These are phyloP conservation scores for Polypterus senegalus DNA, from an alignment of 2,113 vertebrate species.

Conservation along the genomic window DNA sequence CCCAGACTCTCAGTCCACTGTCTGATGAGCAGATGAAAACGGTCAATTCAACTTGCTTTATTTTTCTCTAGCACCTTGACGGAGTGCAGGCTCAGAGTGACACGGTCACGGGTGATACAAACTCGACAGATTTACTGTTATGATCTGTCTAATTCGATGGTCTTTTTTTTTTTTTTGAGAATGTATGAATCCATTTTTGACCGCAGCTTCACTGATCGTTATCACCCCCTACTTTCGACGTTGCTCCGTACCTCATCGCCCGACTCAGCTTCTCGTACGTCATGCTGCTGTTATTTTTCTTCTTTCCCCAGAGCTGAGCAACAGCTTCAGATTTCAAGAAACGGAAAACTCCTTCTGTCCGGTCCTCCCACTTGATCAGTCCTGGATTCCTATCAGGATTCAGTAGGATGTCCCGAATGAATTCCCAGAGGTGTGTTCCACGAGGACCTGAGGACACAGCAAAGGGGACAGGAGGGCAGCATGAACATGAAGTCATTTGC, in stretches of 20 bases:
- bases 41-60: no score
- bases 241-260: constrained; percentile 75
- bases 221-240: not conserved
- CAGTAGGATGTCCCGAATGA: constrained; percentile 90
- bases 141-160: no score
- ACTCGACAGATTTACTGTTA: no score
- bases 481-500: not conserved
- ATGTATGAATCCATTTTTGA: no score
- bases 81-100: no score
- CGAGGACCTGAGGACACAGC: constrained; percentile 56
- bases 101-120: no score
- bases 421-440: constrained; percentile 93
- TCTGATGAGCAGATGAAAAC: no score
- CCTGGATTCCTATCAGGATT: constrained; percentile 88
- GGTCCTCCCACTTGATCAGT: constrained; percentile 94
- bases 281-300: constrained; percentile 98
- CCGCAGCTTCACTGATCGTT: no score
- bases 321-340: constrained; percentile 95
- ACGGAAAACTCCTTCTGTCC: constrained; percentile 82
- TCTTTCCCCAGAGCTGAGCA: constrained; percentile 94
- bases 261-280: constrained; percentile 96
- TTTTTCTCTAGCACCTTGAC: no score
- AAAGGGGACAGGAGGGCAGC: constrained; percentile 5
- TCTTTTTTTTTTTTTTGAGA: no score
- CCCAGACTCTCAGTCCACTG: no score